Conservation (phyloP, 2,888 invertebrate species). For the Timandra comae region DNA sequence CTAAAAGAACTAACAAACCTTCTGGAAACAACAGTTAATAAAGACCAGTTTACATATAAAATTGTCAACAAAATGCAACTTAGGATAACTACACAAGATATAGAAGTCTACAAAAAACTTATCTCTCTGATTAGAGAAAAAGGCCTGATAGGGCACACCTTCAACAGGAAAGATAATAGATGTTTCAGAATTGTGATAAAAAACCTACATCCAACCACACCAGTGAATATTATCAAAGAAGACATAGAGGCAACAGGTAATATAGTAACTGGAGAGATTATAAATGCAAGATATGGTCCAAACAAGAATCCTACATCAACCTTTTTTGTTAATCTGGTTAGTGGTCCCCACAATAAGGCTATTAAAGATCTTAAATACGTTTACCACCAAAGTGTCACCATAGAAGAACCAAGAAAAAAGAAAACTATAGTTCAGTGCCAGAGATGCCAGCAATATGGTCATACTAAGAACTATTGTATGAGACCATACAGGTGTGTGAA, state of each 20-base stretch:
- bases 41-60: constrained; percentile 3
- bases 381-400: constrained; percentile 12
- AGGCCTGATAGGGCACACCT: constrained; percentile 24
- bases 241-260: constrained; percentile 13
- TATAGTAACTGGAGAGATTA: constrained; percentile 17
- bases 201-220: constrained; percentile 4
- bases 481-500: constrained; percentile 18
- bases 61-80: constrained; percentile 10
- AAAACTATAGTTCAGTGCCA: constrained; percentile 16
- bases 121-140: constrained; percentile 8
- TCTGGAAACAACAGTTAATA: constrained; percentile 2
- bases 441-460: constrained; percentile 22
- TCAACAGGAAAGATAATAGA: constrained; percentile 17
- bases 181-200: constrained; percentile 20
- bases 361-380: constrained; percentile 13
- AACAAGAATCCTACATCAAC: too few species aligned
- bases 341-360: constrained; percentile 12
- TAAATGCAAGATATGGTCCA: constrained; percentile 15
- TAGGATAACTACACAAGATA: constrained; percentile 1
- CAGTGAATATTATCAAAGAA: neutral
- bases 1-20: constrained; percentile 11
- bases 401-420: constrained; percentile 19
- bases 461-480: constrained; percentile 6
- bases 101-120: constrained; percentile 12
- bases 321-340: constrained; percentile 20